These are phyloP conservation scores for Tichodroma muraria DNA, from an alignment of 2,113 vertebrate genomes.

Conservation along the genomic window DNA sequence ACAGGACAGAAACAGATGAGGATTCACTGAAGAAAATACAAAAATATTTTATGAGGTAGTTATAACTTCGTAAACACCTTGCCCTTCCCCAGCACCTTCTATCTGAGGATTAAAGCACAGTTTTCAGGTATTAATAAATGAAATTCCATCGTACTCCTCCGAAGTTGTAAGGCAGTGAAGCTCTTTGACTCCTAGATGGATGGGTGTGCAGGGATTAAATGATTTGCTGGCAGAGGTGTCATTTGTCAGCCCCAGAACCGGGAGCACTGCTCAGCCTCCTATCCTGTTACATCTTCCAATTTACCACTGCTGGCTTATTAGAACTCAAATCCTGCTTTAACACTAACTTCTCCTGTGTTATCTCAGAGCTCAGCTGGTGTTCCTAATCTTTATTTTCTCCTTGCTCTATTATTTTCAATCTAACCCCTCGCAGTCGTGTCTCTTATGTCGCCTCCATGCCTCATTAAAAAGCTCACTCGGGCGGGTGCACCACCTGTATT, in stretches of 20 bases:
- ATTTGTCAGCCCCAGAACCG: background rate
- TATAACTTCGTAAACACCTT: background rate
- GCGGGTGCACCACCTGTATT: background rate
- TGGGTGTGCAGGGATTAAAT: background rate
- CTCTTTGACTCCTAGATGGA: background rate
- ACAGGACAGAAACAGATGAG: background rate
- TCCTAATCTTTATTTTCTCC: background rate
- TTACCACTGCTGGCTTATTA: slow-evolving; percentile 1
- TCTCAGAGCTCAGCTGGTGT: slow-evolving; percentile 16
- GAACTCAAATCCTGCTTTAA: background rate
- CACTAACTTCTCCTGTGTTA: background rate
- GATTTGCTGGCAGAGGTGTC: background rate
- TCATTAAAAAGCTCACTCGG: background rate
- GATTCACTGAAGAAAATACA: background rate
- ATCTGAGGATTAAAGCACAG: background rate
- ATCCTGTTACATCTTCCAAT: slow-evolving; percentile 11
- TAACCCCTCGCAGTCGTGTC: background rate
- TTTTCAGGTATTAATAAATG: background rate
- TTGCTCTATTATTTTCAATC: background rate
- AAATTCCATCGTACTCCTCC: background rate
- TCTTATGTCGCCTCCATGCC: background rate
- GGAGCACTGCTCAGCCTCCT: background rate
- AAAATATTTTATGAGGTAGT: background rate
- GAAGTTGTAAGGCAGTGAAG: background rate
- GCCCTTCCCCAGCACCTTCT: background rate